These are phyloP conservation scores for Actinopyga echinites DNA, from an alignment of 53 echinoderm and acorn worm genomes.

Conservation along the genomic window DNA sequence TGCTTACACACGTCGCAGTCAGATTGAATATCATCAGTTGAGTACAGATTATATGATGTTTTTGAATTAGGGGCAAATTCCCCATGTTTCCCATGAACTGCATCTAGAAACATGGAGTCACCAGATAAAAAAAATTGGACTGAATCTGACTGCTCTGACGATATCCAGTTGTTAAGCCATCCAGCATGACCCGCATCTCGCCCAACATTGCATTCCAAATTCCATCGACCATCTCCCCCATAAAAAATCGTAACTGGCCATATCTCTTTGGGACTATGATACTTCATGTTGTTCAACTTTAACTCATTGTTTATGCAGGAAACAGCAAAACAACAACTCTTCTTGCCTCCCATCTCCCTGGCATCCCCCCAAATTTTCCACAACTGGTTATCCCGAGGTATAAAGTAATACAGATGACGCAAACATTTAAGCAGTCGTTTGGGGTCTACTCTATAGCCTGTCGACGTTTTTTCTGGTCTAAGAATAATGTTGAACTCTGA, in stretches of 20 bases:
- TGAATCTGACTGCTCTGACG: neutral
- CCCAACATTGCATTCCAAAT: constrained; percentile 10
- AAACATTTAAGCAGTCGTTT: neutral
- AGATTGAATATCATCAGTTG: neutral
- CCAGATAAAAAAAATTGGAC: neutral
- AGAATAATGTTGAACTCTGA: constrained; percentile 25
- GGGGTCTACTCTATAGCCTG: neutral
- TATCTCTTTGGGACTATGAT: neutral
- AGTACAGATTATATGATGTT: constrained; percentile 2
- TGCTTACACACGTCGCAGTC: too few species aligned
- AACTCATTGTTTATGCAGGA: constrained; percentile 18
- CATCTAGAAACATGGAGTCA: constrained; percentile 36
- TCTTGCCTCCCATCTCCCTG: too few species aligned
- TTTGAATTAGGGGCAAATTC: constrained; percentile 14
- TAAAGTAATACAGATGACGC: constrained; percentile 8
- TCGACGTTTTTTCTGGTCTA: neutral
- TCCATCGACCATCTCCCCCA: neutral
- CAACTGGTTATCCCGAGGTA: neutral
- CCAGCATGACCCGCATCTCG: neutral
- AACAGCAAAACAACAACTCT: neutral
- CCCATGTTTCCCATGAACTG: constrained; percentile 25
- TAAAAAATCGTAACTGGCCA: constrained; percentile 24
- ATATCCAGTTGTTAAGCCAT: neutral
- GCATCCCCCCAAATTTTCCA: constrained; percentile 24
- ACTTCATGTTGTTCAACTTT: neutral